A percentile compares a stretch with the other conserved stretches of the same genome.
Conservation (phyloP, 2,888 invertebrate genomes). For the Parascotia fuliginaria region DNA sequence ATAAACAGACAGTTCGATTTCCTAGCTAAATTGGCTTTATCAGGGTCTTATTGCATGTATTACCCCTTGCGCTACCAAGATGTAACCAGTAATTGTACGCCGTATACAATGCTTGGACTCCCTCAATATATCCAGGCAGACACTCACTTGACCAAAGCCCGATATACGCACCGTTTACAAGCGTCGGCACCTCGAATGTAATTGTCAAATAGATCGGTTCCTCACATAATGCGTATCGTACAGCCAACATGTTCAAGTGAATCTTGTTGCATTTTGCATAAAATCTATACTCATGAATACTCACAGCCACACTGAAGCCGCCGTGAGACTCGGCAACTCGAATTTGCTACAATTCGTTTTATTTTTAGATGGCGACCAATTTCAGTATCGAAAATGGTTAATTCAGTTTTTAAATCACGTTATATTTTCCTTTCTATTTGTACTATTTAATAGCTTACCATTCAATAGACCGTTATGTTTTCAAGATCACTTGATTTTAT, state of each 20-base stretch:
- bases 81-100: conserved; percentile 69
- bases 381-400: conserved; percentile 51
- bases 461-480: too few species aligned
- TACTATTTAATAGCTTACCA: too few species aligned
- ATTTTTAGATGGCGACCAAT: conserved; percentile 66
- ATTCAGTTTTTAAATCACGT: conserved; percentile 56
- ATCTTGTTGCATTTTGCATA: conserved; percentile 86
- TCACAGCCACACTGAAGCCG: conserved; percentile 62
- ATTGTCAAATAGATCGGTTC: conserved; percentile 72
- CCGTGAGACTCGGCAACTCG: conserved; percentile 68
- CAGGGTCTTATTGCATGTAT: conserved; percentile 59
- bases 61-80: conserved; percentile 41
- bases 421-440: conserved; percentile 25
- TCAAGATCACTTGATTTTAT: too few species aligned
- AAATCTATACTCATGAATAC: conserved; percentile 85
- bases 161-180: conserved; percentile 63
- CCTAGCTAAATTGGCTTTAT: conserved; percentile 64
- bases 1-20: conserved; percentile 66
- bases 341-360: conserved; percentile 70
- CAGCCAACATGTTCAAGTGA: conserved; percentile 76
- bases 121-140: conserved; percentile 58
- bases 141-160: conserved; percentile 52
- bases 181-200: conserved; percentile 67
- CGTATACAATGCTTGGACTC: conserved; percentile 61
- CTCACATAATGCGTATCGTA: conserved; percentile 63